Conservation (phyloP, 2,797 vertebrate genomes). For the Poecile montanus region DNA sequence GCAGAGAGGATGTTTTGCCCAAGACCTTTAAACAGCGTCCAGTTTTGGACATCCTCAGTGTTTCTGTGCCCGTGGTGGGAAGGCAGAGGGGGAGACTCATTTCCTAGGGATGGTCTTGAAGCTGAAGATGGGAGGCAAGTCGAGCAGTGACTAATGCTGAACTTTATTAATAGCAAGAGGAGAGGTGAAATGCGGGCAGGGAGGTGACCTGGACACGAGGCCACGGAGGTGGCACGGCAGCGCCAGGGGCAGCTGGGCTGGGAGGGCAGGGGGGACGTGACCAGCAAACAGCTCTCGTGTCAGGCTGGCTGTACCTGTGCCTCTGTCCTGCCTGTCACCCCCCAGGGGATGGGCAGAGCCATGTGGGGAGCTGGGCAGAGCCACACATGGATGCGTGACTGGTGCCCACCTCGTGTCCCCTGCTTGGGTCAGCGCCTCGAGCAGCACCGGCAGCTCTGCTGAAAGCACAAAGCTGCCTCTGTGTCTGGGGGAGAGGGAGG, state of each 20-base stretch:
- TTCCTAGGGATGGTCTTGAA: neutral
- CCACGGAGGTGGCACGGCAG: neutral
- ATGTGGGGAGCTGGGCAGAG: neutral
- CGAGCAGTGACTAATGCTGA: neutral
- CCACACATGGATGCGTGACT: fast-evolving
- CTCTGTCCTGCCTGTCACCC: neutral
- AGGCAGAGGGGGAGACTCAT: neutral
- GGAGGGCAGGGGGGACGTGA: fast-evolving
- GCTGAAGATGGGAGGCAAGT: neutral
- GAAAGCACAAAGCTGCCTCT: neutral
- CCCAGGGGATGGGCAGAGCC: neutral
- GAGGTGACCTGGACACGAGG: neutral
- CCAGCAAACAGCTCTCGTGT: neutral
- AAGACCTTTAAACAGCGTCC: neutral
- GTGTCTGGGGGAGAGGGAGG: neutral
- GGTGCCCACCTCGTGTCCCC: neutral
- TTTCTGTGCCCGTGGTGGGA: fast-evolving
- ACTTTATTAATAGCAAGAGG: neutral
- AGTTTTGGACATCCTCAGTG: fast-evolving
- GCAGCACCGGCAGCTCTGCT: neutral
- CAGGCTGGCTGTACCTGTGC: neutral
- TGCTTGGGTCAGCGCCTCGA: fast-evolving
- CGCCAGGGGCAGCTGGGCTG: neutral
- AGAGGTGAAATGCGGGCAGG: neutral
- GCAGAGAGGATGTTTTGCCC: neutral